Evolutionary conservation across 2,888 invertebrate species (phyloP).

Genomic region (Agriopis marginaria): DNA sequence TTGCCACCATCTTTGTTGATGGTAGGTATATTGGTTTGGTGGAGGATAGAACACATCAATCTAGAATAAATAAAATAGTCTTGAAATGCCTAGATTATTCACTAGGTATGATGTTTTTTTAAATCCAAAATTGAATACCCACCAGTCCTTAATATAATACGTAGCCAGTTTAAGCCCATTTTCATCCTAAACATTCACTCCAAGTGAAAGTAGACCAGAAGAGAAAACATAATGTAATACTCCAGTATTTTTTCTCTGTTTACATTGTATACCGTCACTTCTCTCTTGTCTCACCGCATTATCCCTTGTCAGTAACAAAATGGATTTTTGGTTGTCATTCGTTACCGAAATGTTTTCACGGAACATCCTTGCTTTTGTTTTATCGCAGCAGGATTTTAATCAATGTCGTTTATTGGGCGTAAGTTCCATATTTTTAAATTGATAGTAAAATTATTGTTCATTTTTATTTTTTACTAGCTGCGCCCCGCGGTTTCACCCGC

Average conservation of each 20-base stretch:
- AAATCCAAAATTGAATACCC: not conserved
- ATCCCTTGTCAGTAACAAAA: constrained; percentile 68
- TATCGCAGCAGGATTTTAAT: not conserved
- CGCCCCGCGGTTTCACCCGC: too few relatives aligned
- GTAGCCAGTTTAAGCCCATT: not conserved
- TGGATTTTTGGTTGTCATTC: constrained; percentile 64
- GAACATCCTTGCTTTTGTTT: constrained; percentile 23
- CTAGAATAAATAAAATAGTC: too few relatives aligned
- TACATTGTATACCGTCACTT: constrained; percentile 46
- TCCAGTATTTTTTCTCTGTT: constrained; percentile 36
- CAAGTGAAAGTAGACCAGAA: constrained; percentile 19
- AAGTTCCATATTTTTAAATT: too few relatives aligned
- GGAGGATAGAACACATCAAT: too few relatives aligned
- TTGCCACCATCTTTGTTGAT: too few relatives aligned
- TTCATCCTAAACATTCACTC: constrained; percentile 14
- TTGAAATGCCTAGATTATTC: too few relatives aligned
- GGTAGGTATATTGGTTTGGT: too few relatives aligned
- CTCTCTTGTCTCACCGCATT: constrained; percentile 60
- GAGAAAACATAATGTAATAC: constrained; percentile 21
- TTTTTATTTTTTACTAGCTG: too few relatives aligned
- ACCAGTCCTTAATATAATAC: not conserved
- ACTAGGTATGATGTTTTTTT: too few relatives aligned
- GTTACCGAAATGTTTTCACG: constrained; percentile 32
- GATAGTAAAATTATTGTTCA: too few relatives aligned
- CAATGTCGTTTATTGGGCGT: constrained; percentile 1